These are phyloP conservation scores for Apodemia hepburni DNA, from an alignment of 2,888 invertebrate species.

Conservation along the genomic window DNA sequence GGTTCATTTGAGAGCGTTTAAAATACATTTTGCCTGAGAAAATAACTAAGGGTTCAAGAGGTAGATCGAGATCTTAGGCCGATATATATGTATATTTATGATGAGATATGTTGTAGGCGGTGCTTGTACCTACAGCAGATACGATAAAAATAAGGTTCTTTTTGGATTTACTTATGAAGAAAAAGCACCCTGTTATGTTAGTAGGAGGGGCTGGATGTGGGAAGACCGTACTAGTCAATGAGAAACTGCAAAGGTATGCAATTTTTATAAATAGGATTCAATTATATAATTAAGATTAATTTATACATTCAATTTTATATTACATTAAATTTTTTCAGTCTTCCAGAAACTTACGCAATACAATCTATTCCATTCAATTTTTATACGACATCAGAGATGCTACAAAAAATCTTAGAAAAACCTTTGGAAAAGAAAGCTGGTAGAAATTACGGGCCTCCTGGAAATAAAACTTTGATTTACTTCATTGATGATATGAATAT, in stretches of 20 bases:
- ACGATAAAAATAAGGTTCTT: slow-evolving; percentile 95
- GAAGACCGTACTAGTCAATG: slow-evolving; percentile 91
- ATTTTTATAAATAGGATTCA: background rate
- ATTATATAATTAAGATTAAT: background rate
- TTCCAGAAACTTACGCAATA: slow-evolving; percentile 93
- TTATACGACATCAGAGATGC: slow-evolving; percentile 96
- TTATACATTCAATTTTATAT: background rate
- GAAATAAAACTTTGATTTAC: slow-evolving; percentile 95
- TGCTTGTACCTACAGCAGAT: slow-evolving; percentile 95
- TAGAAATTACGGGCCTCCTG: slow-evolving; percentile 96
- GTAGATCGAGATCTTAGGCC: too few species aligned
- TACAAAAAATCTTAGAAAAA: slow-evolving; percentile 95
- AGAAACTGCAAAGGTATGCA: slow-evolving; percentile 81
- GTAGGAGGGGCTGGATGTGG: slow-evolving; percentile 96
- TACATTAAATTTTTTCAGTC: slow-evolving; percentile 44
- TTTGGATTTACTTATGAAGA: slow-evolving; percentile 92
- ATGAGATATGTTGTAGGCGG: slow-evolving; percentile 80
- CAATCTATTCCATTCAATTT: slow-evolving; percentile 97
- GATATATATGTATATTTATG: too few species aligned
- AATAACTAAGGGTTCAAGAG: too few species aligned
- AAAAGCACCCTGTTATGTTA: slow-evolving; percentile 95
- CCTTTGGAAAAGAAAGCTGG: slow-evolving; percentile 98
- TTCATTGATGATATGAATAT: slow-evolving; percentile 99
- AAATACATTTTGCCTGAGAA: too few species aligned
- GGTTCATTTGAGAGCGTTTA: too few species aligned